Conservation (phyloP, 92 coral and sea anemone species). For the Muricea muricata region DNA sequence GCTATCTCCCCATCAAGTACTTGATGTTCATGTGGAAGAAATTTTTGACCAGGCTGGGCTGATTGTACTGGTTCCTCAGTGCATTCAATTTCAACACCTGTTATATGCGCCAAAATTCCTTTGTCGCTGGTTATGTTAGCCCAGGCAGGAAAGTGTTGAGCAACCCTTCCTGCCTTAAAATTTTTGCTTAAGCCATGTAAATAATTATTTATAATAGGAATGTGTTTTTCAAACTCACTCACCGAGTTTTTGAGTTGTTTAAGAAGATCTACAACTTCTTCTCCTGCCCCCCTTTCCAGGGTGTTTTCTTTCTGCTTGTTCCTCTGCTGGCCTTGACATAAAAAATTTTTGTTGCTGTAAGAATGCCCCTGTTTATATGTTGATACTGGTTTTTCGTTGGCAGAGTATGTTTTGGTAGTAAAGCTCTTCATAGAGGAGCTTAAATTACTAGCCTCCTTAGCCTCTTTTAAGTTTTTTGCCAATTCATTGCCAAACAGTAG, state of each 20-base stretch:
- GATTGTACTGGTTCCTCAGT: constrained; percentile 33
- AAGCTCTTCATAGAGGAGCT: neutral
- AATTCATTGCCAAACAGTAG: neutral
- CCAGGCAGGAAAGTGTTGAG: constrained; percentile 42
- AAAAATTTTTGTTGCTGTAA: constrained; percentile 18
- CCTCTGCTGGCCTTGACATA: constrained; percentile 28
- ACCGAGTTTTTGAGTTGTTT: constrained; percentile 28
- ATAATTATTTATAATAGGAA: constrained; percentile 7
- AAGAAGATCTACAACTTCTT: constrained; percentile 37
- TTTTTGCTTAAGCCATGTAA: constrained; percentile 9
- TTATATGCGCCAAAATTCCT: constrained; percentile 15
- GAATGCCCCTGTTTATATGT: neutral
- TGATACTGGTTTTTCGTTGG: neutral
- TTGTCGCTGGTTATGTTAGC: constrained; percentile 8
- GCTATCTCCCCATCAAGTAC: no score
- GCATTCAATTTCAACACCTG: constrained; percentile 25
- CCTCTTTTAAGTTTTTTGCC: neutral
- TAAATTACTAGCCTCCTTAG: neutral
- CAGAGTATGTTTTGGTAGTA: neutral
- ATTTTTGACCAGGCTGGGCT: neutral
- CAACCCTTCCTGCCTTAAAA: constrained; percentile 45
- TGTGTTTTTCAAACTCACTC: constrained; percentile 40
- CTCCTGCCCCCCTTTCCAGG: constrained; percentile 9
- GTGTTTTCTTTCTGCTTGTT: neutral
- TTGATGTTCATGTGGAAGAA: neutral